phyloP scores from a whole-genome alignment of 2,888 invertebrate genomes.

The Entomobrya multifasciata region DNA sequence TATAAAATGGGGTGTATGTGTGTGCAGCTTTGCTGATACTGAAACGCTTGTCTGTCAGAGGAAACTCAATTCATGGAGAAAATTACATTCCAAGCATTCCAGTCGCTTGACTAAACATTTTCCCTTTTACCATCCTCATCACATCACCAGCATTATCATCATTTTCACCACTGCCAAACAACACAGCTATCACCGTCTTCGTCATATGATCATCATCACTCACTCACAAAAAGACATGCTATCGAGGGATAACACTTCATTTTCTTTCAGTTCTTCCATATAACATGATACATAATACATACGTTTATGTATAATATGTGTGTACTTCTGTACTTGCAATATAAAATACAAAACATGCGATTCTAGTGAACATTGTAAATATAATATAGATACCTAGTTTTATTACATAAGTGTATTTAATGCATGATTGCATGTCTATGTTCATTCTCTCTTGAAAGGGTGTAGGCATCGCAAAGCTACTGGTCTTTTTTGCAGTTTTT shows the following conservation, averaged over 20 bases:
- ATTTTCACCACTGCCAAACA: not conserved
- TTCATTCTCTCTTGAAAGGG: slow-evolving; percentile 5
- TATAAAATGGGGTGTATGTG: not conserved
- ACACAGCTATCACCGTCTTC: slow-evolving; percentile 46
- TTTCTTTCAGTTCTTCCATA: slow-evolving; percentile 51
- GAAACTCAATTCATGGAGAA: slow-evolving; percentile 79
- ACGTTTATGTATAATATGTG: too few relatives aligned
- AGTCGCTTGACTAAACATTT: slow-evolving; percentile 77
- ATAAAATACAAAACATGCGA: too few relatives aligned
- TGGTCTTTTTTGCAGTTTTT: slow-evolving; percentile 43
- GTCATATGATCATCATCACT: slow-evolving; percentile 60
- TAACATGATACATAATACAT: too few relatives aligned
- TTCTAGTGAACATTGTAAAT: too few relatives aligned
- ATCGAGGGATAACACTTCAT: slow-evolving; percentile 69
- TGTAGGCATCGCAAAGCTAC: too few relatives aligned
- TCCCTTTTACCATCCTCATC: slow-evolving; percentile 56
- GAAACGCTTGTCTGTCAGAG: slow-evolving; percentile 76
- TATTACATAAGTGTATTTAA: too few relatives aligned
- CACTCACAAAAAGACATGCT: too few relatives aligned
- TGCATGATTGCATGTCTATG: slow-evolving; percentile 53
- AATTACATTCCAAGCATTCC: slow-evolving; percentile 79
- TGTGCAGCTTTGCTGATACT: slow-evolving; percentile 18
- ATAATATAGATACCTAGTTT: too few relatives aligned
- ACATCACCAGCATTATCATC: too few relatives aligned
- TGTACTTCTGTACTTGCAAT: too few relatives aligned